Percentiles rank a stretch among this genome's conserved stretches.
Evolutionary conservation across 2,888 invertebrate genomes (phyloP).

Genomic region (Scaptomyza parva): DNA sequence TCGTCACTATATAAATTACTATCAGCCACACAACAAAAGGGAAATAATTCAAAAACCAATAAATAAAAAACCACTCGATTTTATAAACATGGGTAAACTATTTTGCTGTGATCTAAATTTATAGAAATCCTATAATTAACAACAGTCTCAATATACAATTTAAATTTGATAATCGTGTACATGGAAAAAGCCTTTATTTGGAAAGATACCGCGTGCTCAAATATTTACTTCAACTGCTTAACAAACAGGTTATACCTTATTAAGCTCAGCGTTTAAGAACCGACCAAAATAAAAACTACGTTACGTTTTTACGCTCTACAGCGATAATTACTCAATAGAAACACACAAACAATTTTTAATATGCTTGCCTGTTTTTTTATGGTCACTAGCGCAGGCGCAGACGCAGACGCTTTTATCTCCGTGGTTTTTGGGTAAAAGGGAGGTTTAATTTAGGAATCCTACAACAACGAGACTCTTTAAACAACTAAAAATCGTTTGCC

Average conservation of each 20-base stretch:
- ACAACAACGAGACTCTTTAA: slow-evolving; percentile 41
- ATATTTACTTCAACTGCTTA: slow-evolving; percentile 2
- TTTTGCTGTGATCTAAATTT: slow-evolving; percentile 1
- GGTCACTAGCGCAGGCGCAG: slow-evolving; percentile 16
- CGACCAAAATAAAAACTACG: slow-evolving; percentile 15
- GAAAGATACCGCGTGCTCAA: slow-evolving; percentile 6
- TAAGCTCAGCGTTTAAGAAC: slow-evolving; percentile 13
- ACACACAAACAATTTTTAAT: slow-evolving; percentile 7
- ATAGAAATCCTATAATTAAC: slow-evolving; percentile 1
- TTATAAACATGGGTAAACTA: not conserved
- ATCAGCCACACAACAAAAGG: not conserved
- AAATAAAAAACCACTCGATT: slow-evolving; percentile 7
- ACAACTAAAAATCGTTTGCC: slow-evolving; percentile 50
- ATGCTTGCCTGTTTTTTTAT: slow-evolving; percentile 17
- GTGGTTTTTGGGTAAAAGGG: not conserved
- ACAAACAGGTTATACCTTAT: slow-evolving; percentile 39
- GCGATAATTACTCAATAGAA: slow-evolving; percentile 10
- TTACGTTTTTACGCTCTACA: slow-evolving; percentile 12
- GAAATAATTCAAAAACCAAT: not conserved
- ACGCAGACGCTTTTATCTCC: slow-evolving; percentile 1
- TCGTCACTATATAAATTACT: not conserved
- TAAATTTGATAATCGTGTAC: not conserved
- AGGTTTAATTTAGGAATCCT: slow-evolving; percentile 31
- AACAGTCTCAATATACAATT: not conserved
- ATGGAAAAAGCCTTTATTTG: not conserved